A percentile compares a stretch with the other conserved stretches of the same genome.
Conservation (phyloP, 2,888 invertebrate species). For the Megamerina dolium region DNA sequence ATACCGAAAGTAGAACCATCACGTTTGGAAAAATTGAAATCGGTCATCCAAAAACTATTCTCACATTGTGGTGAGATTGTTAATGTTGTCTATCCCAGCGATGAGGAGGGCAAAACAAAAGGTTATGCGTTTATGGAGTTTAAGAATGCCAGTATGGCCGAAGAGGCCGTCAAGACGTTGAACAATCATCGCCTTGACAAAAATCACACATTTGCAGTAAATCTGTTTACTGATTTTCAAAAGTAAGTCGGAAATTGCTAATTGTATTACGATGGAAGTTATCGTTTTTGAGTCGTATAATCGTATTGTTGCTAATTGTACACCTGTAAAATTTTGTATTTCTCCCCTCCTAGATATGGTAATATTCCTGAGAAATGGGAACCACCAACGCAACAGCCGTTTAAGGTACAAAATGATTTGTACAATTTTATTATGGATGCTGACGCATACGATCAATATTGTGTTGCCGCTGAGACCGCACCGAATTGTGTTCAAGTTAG, state of each 20-base stretch:
- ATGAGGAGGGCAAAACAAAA: constrained; percentile 76
- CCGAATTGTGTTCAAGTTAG: constrained; percentile 69
- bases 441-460: constrained; percentile 94
- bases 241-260: constrained; percentile 58
- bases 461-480: constrained; percentile 79
- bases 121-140: constrained; percentile 94
- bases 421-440: constrained; percentile 89
- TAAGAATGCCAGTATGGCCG: constrained; percentile 72
- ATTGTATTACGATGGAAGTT: background rate
- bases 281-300: background rate
- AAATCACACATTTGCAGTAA: constrained; percentile 88
- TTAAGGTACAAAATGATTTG: constrained; percentile 86
- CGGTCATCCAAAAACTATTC: constrained; percentile 86
- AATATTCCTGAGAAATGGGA: constrained; percentile 91
- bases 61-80: constrained; percentile 81
- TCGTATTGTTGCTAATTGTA: background rate
- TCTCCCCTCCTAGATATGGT: constrained; percentile 58
- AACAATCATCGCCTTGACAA: constrained; percentile 95
- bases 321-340: background rate
- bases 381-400: constrained; percentile 81
- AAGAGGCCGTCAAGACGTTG: constrained; percentile 79
- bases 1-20: constrained; percentile 92
- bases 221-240: constrained; percentile 90
- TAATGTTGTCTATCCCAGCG: constrained; percentile 81
- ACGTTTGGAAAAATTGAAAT: constrained; percentile 84